Conservation (phyloP, 2,888 invertebrate genomes). For the Drosophila lacicola region DNA sequence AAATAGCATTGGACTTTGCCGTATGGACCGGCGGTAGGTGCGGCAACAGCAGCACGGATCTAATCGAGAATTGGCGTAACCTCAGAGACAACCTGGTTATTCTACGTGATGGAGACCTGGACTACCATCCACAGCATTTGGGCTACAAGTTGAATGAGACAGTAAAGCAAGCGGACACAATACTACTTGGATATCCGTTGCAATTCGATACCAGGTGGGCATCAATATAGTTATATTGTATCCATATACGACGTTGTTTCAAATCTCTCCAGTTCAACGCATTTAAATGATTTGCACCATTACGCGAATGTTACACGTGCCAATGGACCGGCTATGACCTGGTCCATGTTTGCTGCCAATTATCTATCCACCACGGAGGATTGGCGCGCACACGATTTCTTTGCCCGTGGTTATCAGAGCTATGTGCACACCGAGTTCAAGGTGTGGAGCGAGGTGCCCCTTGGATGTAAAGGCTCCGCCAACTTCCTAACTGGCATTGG, state of each 20-base stretch:
- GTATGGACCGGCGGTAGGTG: conserved; percentile 84
- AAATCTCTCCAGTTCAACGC: conserved; percentile 69
- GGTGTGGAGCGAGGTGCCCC: conserved; percentile 87
- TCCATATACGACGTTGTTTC: too few species aligned
- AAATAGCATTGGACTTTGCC: conserved; percentile 87
- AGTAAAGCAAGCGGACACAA: conserved; percentile 88
- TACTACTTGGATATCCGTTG: conserved; percentile 87
- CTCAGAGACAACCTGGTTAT: conserved; percentile 86
- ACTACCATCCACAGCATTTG: conserved; percentile 87
- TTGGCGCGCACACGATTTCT: conserved; percentile 85
- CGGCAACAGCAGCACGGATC: conserved; percentile 25
- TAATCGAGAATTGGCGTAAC: conserved; percentile 75
- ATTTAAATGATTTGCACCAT: conserved; percentile 86
- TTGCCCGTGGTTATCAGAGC: conserved; percentile 86
- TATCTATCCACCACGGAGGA: conserved; percentile 85
- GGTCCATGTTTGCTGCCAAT: conserved; percentile 88
- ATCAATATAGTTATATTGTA: too few species aligned
- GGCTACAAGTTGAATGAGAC: conserved; percentile 85
- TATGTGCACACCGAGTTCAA: conserved; percentile 88
- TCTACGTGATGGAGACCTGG: conserved; percentile 85
- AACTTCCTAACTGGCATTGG: conserved; percentile 88
- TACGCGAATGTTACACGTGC: conserved; percentile 87
- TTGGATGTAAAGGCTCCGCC: conserved; percentile 86
- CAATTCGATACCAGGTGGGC: conserved; percentile 86
- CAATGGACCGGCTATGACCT: conserved; percentile 88